Evolutionary conservation across 2,797 vertebrate species (phyloP), one percentile per base, ranked within the genome.

Genomic region (Brachyalestes nurse): DNA sequence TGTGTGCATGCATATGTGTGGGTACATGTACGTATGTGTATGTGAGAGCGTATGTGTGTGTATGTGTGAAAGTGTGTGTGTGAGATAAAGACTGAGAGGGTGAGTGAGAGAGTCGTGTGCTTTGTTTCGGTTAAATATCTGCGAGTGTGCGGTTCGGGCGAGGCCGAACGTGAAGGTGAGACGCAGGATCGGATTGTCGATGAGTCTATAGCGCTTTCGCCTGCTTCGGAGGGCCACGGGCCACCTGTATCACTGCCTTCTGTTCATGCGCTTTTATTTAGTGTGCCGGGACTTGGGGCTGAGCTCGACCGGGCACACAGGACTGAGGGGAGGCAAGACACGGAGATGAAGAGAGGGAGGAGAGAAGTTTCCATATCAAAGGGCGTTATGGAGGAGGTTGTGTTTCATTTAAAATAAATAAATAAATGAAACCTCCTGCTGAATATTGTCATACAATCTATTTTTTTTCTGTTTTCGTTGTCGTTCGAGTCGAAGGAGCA

Each of bases 191-290:
- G 79, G 57, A 53, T 53, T 51, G 10, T 51, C 13, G 47, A 13
- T 4, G 13, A 51, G 82, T 80, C 81, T 82, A 53, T 75, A 67
- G 80, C 40, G 66, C 78, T 78, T 73, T 70, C 61, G 83, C 78
- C 75, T 71, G 78, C 72, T 83, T 83, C 13, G 51, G 72, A 28
- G 73, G 89, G 89, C 87, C 91, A 88, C 88, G 19, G 89, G 90
- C 87, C 90, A 88, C 89, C 89, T 91, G 84, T 78, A 86, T 91
- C 88, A 87, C 91, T 92, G 93, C 91, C 91, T 75, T 90, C 87
- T 86, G 75, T 90, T 87, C 86, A 86, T 83, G 71, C 51, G 83
- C 78, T 72, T 89, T 78, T 89, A 83, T 65, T 87, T 84, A 75
- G 85, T 83, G 86, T 87, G 79, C 81, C 83, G 84, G 89, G 81